Evolutionary conservation across 2,113 vertebrate genomes (phyloP).

Genomic region (Pongo pygmaeus): DNA sequence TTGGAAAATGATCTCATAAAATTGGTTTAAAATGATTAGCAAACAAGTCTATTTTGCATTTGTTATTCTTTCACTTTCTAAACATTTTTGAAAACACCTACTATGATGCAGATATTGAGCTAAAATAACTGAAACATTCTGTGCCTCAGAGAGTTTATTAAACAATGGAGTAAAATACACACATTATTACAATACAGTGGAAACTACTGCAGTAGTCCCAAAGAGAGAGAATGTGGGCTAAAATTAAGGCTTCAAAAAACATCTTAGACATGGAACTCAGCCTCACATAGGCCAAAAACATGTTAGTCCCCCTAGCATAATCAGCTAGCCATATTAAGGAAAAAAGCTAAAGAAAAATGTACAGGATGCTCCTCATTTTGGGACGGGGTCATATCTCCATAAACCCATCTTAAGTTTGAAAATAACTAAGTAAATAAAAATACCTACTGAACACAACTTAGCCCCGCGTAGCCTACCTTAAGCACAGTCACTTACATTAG

Average conservation of each 20-base stretch:
- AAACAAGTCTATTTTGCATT: not conserved
- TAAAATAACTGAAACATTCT: not conserved
- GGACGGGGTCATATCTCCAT: not conserved
- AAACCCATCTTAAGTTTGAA: not conserved
- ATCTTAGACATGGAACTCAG: not conserved
- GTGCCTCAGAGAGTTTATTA: not conserved
- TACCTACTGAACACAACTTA: too few species aligned
- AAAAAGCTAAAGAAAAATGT: not conserved
- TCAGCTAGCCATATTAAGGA: not conserved
- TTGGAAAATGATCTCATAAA: conserved; percentile 6
- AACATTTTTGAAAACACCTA: not conserved
- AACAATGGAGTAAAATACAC: not conserved
- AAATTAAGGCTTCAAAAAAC: not conserved
- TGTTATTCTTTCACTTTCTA: not conserved
- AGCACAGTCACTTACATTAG: not conserved
- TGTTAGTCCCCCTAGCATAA: not conserved
- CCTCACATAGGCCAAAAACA: not conserved
- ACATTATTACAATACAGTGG: not conserved
- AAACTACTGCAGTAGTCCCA: not conserved
- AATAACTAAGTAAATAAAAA: not conserved
- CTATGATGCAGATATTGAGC: not conserved
- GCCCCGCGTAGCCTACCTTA: not conserved
- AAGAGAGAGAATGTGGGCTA: not conserved
- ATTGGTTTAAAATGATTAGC: not conserved
- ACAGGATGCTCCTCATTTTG: not conserved